Conservation (phyloP, 1,140 invertebrate genomes). For the Diachasma alloeum region DNA sequence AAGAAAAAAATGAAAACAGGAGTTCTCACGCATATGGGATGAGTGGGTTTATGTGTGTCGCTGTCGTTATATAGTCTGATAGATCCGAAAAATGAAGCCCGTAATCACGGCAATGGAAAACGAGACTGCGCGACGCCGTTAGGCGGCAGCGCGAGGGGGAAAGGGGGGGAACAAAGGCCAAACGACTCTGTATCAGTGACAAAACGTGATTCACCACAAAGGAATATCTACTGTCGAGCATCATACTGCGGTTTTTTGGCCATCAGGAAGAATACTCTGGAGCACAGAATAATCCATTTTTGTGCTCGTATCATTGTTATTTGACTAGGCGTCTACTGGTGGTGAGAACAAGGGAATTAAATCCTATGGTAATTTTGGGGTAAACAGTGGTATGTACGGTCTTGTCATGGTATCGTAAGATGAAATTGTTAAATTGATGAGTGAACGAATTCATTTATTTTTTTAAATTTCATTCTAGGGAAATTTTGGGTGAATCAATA, state of each 20-base stretch:
- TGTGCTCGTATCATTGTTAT: not conserved
- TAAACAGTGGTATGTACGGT: too few species aligned
- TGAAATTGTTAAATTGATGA: too few species aligned
- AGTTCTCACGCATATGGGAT: constrained; percentile 23
- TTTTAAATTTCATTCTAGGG: too few species aligned
- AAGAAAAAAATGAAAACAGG: constrained; percentile 14
- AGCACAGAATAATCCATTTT: not conserved
- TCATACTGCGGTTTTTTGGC: not conserved
- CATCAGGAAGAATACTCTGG: not conserved
- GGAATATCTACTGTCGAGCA: not conserved
- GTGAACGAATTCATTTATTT: too few species aligned
- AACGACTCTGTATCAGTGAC: not conserved
- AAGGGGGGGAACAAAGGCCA: constrained; percentile 13
- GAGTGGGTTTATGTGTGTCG: constrained; percentile 6
- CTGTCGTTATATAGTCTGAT: constrained; percentile 38
- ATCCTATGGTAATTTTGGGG: too few species aligned
- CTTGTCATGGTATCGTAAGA: too few species aligned
- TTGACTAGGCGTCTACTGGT: too few species aligned
- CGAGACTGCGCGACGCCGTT: constrained; percentile 13
- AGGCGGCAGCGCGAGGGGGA: not conserved
- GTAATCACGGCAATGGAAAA: constrained; percentile 39
- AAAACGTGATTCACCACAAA: not conserved
- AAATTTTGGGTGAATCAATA: too few species aligned
- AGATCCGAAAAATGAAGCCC: constrained; percentile 42
- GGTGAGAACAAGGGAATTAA: not conserved